A percentile compares a stretch with the other conserved stretches of the same genome.
Evolutionary conservation across 2,888 invertebrate species (phyloP).

Genomic region (Tinea semifulvella): DNA sequence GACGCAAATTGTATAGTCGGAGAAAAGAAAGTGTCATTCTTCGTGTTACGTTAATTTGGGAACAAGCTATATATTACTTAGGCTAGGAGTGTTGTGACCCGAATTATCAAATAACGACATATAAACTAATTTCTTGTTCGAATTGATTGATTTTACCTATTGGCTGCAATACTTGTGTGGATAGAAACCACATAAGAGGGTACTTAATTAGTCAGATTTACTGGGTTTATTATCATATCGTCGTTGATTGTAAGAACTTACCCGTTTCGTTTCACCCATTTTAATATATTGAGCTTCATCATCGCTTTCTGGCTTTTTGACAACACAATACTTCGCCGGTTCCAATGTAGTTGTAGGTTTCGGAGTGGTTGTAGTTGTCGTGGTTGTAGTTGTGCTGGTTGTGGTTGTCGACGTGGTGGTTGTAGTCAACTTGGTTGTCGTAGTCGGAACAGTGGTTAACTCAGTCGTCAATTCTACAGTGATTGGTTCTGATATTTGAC

Average conservation of each 20-base stretch:
- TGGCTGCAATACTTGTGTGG: no score
- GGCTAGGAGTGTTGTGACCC: no score
- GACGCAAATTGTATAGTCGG: no score
- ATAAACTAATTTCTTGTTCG: no score
- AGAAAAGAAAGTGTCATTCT: no score
- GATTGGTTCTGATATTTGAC: slow-evolving; percentile 51
- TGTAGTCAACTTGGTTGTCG: slow-evolving; percentile 34
- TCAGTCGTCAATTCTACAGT: slow-evolving; percentile 34
- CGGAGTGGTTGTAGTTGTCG: slow-evolving; percentile 57
- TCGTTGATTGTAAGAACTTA: slow-evolving; percentile 47
- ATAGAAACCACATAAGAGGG: no score
- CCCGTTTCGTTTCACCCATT: slow-evolving; percentile 86
- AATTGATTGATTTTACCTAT: no score
- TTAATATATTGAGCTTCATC: slow-evolving; percentile 80
- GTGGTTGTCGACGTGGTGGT: slow-evolving; percentile 43
- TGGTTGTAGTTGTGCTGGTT: slow-evolving; percentile 48
- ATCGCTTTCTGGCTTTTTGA: slow-evolving; percentile 82
- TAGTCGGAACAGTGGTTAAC: slow-evolving; percentile 35
- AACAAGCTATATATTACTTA: no score
- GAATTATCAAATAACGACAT: no score
- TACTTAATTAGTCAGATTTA: no score
- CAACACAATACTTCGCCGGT: slow-evolving; percentile 77
- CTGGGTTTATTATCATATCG: no score
- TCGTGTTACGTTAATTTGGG: no score
- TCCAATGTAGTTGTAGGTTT: slow-evolving; percentile 67